Evolutionary conservation across 1,140 invertebrate genomes (phyloP).

Genomic region (Cherax quadricarinatus): DNA sequence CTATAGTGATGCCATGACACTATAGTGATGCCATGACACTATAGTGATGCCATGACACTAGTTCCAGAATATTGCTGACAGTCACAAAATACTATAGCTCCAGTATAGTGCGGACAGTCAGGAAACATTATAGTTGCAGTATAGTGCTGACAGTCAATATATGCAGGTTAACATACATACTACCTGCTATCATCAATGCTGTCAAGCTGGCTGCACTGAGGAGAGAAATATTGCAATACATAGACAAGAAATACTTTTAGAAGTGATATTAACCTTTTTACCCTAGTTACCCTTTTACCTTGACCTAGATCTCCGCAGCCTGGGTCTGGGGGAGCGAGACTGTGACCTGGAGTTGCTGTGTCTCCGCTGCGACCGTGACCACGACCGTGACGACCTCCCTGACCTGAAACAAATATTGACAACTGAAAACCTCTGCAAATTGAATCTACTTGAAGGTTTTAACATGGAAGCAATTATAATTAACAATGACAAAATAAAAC

Average conservation of each 20-base stretch:
- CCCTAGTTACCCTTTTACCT: slow-evolving; percentile 67
- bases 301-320: slow-evolving; percentile 61
- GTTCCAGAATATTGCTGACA: no score
- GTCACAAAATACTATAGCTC: no score
- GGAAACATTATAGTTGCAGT: no score
- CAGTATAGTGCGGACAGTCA: no score
- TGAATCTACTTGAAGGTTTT: background rate
- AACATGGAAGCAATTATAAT: no score
- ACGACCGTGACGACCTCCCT: slow-evolving; percentile 40
- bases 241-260: slow-evolving; percentile 54
- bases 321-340: slow-evolving; percentile 54
- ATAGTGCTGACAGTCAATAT: no score
- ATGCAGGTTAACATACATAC: no score
- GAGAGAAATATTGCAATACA: slow-evolving; percentile 28
- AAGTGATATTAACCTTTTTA: slow-evolving; percentile 66
- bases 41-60: no score
- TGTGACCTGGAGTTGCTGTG: slow-evolving; percentile 36
- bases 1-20: no score
- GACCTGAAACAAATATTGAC: slow-evolving; percentile 9
- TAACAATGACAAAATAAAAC: no score
- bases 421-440: background rate
- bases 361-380: slow-evolving; percentile 47
- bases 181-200: no score
- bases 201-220: background rate
- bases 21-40: no score